phyloP scores from a whole-genome alignment of 2,797 vertebrate genomes.

The Eleutherodactylus coqui region DNA sequence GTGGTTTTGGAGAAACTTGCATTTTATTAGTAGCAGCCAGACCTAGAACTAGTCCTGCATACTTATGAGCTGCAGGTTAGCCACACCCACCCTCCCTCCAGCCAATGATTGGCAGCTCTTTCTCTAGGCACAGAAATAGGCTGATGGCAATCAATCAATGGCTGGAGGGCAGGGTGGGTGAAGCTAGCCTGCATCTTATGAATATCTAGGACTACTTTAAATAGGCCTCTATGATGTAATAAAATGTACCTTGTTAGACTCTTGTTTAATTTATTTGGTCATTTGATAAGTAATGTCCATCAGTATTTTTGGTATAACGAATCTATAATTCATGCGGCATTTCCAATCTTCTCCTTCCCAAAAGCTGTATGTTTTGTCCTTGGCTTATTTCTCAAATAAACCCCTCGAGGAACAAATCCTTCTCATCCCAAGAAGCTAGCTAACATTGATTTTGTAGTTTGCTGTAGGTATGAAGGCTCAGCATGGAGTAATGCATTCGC shows the following conservation, averaged over 20 bases:
- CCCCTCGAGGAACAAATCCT: background rate
- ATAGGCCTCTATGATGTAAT: no score
- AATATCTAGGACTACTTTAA: no score
- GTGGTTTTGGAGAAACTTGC: no score
- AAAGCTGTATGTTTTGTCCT: background rate
- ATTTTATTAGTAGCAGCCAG: no score
- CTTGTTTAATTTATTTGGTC: background rate
- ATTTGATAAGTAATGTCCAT: background rate
- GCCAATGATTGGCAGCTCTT: no score
- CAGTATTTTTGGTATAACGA: background rate
- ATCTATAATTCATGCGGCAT: background rate
- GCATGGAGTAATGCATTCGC: background rate
- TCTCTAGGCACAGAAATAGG: no score
- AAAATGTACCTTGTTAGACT: background rate
- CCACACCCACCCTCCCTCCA: no score
- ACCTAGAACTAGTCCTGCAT: no score
- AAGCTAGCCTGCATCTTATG: no score
- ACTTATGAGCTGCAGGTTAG: no score
- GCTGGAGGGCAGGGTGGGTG: no score
- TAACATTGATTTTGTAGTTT: slow-evolving; percentile 1
- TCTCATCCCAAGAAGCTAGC: background rate
- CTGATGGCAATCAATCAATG: no score
- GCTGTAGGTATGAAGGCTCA: background rate
- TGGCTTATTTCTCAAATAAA: background rate
- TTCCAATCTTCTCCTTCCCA: background rate